phyloP scores from a whole-genome alignment of 2,888 invertebrate species.

The Drosophila bunnanda region DNA sequence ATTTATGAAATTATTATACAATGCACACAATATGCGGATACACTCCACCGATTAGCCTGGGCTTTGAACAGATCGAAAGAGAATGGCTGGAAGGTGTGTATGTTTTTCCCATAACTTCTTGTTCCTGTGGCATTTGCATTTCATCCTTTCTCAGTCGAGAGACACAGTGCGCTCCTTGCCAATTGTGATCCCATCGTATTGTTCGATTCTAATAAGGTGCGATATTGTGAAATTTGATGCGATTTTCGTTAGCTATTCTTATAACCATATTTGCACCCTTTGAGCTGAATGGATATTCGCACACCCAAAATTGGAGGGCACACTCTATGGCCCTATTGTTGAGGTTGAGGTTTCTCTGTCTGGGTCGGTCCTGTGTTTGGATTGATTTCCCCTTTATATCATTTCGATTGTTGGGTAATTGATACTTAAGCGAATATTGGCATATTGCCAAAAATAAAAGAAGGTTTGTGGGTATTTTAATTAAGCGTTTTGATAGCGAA shows the following conservation, averaged over 20 bases:
- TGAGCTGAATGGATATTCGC: conserved; percentile 27
- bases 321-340: conserved; percentile 56
- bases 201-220: conserved; percentile 78
- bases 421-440: conserved; percentile 61
- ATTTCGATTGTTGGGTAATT: conserved; percentile 72
- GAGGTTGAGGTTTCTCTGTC: conserved; percentile 59
- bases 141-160: conserved; percentile 44
- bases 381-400: conserved; percentile 51
- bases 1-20: conserved; percentile 79
- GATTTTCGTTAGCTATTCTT: conserved; percentile 67
- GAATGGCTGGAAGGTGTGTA: conserved; percentile 68
- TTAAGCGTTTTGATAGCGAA: conserved; percentile 44
- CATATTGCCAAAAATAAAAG: conserved; percentile 50
- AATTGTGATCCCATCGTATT: conserved; percentile 52
- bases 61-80: conserved; percentile 23
- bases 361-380: conserved; percentile 40
- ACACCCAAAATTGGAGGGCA: conserved; percentile 29
- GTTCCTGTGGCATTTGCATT: conserved; percentile 59
- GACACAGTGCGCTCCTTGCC: conserved; percentile 44
- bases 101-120: conserved; percentile 81
- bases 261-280: conserved; percentile 62
- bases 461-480: conserved; percentile 43
- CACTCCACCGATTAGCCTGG: conserved; percentile 72
- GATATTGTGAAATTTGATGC: conserved; percentile 81
- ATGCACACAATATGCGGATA: conserved; percentile 73